Conservation (phyloP, 2,113 vertebrate species). For the Ochotona curzoniae region DNA sequence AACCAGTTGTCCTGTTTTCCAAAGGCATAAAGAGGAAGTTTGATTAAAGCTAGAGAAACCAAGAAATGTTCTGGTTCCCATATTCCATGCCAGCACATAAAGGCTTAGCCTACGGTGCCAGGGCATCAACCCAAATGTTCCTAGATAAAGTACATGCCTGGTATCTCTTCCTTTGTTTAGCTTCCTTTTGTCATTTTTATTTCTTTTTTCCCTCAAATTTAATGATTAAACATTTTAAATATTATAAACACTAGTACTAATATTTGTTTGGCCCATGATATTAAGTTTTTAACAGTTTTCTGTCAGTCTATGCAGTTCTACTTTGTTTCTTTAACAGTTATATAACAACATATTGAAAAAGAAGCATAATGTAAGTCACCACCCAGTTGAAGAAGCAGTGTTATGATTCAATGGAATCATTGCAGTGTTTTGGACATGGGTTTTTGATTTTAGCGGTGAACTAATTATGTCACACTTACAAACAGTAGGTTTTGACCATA, state of each 20-base stretch:
- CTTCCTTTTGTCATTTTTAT: no score
- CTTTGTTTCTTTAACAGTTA: not conserved
- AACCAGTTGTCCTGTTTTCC: no score
- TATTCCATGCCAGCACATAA: no score
- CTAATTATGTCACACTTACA: not conserved
- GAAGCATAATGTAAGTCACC: not conserved
- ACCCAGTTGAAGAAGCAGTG: not conserved
- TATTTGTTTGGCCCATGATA: not conserved
- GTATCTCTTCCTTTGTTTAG: not conserved
- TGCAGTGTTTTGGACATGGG: not conserved
- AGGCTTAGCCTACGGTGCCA: no score
- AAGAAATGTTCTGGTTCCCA: no score
- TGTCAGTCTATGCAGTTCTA: not conserved
- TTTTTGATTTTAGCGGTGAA: not conserved
- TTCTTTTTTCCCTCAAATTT: not conserved
- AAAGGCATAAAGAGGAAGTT: no score
- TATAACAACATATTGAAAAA: not conserved
- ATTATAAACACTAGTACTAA: not conserved
- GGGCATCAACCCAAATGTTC: not conserved
- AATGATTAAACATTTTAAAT: not conserved
- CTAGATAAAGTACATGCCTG: not conserved
- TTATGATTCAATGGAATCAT: not conserved
- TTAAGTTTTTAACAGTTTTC: not conserved
- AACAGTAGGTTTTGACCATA: not conserved
- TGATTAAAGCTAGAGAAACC: no score